Percentiles rank a stretch among this genome's conserved stretches.
Evolutionary conservation across 2,797 vertebrate genomes (phyloP).

Genomic region (Huso huso): DNA sequence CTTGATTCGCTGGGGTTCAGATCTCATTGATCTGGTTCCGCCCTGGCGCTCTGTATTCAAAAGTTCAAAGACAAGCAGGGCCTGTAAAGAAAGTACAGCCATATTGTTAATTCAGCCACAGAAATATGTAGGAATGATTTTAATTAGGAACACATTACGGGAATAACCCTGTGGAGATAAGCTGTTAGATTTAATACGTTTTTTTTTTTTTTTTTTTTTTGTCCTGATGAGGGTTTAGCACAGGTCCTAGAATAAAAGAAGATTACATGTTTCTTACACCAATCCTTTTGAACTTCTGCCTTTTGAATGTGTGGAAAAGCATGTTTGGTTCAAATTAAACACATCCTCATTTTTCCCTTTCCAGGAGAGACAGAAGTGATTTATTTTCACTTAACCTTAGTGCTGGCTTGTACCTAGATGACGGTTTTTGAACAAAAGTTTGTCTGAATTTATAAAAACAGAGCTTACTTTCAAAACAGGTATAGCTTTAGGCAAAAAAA

Average conservation of each 20-base stretch:
- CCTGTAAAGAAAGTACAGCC: conserved; percentile 73
- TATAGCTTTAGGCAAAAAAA: too few relatives aligned
- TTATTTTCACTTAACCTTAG: too few relatives aligned
- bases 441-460: too few relatives aligned
- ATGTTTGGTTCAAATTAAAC: conserved; percentile 44
- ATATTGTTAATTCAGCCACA: conserved; percentile 69
- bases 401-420: too few relatives aligned
- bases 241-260: conserved; percentile 61
- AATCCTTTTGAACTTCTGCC: conserved; percentile 68
- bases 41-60: conserved; percentile 62
- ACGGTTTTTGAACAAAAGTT: too few relatives aligned
- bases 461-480: too few relatives aligned
- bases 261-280: conserved; percentile 73
- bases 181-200: conserved; percentile 37
- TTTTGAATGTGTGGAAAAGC: conserved; percentile 66
- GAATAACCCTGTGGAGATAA: conserved; percentile 69
- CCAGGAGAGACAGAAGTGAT: too few relatives aligned
- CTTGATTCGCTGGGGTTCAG: conserved; percentile 61
- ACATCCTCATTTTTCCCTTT: too few relatives aligned
- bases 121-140: conserved; percentile 59
- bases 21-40: conserved; percentile 67
- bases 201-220: conserved; percentile 44
- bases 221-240: conserved; percentile 50
- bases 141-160: conserved; percentile 76
- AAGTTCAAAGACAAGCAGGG: conserved; percentile 67